Conservation (phyloP, 2,797 vertebrate genomes). For the Cynopterus sphinx region DNA sequence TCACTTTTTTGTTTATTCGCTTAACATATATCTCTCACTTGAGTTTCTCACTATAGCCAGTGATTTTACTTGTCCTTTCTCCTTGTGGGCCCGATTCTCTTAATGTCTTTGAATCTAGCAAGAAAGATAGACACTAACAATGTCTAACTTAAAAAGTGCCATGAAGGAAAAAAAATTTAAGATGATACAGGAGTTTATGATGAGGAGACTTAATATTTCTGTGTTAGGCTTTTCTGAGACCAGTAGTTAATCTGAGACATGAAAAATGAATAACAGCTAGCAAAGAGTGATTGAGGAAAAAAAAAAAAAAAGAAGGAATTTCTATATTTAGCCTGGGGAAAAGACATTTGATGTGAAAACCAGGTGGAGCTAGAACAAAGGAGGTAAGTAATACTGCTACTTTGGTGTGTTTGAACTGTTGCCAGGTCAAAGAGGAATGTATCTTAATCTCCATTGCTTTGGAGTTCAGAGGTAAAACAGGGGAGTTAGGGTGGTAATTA, state of each 20-base stretch:
- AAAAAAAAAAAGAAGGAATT: not conserved
- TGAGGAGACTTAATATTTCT: not conserved
- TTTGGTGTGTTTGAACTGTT: not conserved
- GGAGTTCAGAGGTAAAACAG: not conserved
- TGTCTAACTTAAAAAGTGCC: not conserved
- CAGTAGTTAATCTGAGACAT: not conserved
- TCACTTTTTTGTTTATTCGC: not conserved
- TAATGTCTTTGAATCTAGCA: not conserved
- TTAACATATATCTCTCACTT: not conserved
- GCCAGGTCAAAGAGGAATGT: not conserved
- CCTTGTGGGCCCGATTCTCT: not conserved
- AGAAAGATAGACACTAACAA: not conserved
- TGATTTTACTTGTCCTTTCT: conserved; percentile 3
- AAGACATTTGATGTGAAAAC: not conserved
- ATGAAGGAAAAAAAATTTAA: not conserved
- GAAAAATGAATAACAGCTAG: not conserved
- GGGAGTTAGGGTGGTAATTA: not conserved
- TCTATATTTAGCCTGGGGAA: not conserved
- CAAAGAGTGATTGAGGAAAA: not conserved
- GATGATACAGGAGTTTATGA: not conserved
- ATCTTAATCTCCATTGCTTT: not conserved
- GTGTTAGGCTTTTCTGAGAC: not conserved
- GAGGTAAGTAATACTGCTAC: not conserved
- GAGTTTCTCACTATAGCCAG: not conserved
- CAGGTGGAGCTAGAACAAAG: not conserved